phyloP scores from a whole-genome alignment of 1,140 invertebrate genomes.

The Teleopsis dalmanni region DNA sequence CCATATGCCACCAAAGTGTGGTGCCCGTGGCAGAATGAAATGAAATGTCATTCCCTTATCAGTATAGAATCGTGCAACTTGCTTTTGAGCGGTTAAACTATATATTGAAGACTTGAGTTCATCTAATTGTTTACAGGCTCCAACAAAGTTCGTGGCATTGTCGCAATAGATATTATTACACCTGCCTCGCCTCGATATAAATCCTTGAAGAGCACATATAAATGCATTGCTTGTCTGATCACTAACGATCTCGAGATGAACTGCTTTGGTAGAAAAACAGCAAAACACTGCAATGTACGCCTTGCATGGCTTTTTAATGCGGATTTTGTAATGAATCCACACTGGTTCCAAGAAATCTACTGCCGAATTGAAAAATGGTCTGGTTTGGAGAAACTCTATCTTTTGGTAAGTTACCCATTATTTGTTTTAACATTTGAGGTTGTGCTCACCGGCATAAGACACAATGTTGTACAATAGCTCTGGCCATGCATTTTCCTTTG shows the following conservation, averaged over 20 bases:
- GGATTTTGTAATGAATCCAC: too few relatives aligned
- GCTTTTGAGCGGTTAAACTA: background rate
- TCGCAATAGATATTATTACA: slow-evolving; percentile 20
- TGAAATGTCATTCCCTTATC: background rate
- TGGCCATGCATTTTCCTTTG: too few relatives aligned
- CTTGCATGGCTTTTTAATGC: too few relatives aligned
- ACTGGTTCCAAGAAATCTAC: too few relatives aligned
- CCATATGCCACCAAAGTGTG: slow-evolving; percentile 5
- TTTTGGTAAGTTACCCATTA: too few relatives aligned
- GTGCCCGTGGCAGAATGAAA: background rate
- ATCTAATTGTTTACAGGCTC: slow-evolving; percentile 11
- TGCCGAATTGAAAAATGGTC: too few relatives aligned
- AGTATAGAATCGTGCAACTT: background rate
- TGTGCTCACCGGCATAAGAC: too few relatives aligned
- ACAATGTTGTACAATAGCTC: too few relatives aligned
- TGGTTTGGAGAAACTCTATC: too few relatives aligned
- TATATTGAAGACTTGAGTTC: background rate
- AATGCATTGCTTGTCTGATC: background rate
- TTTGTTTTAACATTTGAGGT: too few relatives aligned
- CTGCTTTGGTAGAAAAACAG: slow-evolving; percentile 2
- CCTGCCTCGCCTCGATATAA: slow-evolving; percentile 19
- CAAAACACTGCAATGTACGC: too few relatives aligned
- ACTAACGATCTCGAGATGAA: slow-evolving; percentile 3
- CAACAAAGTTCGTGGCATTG: slow-evolving; percentile 35
- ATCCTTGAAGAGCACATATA: slow-evolving; percentile 25